These are phyloP conservation scores for Melieria crassipennis DNA, from an alignment of 2,888 invertebrate species.

Conservation along the genomic window DNA sequence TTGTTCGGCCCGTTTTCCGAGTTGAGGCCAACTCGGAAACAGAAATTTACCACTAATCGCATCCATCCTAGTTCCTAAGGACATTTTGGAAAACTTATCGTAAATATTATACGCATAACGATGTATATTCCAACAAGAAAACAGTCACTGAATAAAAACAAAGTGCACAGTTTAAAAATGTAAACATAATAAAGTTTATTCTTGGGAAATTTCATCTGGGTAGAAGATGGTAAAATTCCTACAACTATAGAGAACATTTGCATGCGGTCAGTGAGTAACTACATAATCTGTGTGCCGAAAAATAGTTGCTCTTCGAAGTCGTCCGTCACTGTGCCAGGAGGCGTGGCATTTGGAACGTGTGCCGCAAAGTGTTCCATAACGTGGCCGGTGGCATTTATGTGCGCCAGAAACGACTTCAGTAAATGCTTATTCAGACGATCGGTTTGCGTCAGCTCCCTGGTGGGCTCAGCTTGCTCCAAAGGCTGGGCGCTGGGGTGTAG, in stretches of 20 bases:
- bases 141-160: constrained; percentile 15
- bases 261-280: background rate
- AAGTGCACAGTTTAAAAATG: constrained; percentile 13
- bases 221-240: too few relatives aligned
- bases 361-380: constrained; percentile 30
- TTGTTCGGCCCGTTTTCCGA: too few relatives aligned
- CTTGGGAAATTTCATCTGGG: too few relatives aligned
- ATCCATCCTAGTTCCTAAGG: too few relatives aligned
- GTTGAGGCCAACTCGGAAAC: too few relatives aligned
- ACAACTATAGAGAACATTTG: background rate
- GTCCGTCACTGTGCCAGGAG: constrained; percentile 39
- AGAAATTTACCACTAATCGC: too few relatives aligned
- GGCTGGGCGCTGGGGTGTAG: too few relatives aligned
- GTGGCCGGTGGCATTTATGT: constrained; percentile 50
- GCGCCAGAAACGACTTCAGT: constrained; percentile 55
- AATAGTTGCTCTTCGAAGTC: constrained; percentile 43
- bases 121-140: constrained; percentile 12
- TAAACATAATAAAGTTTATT: background rate
- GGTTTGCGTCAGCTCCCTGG: constrained; percentile 59
- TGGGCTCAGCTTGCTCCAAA: constrained; percentile 15
- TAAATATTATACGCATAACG: background rate
- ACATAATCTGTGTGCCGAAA: constrained; percentile 29
- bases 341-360: constrained; percentile 5
- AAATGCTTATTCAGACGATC: constrained; percentile 58
- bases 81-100: constrained; percentile 5